Evolutionary conservation across 2,888 invertebrate genomes (phyloP), one percentile per base, ranked within the genome.

Genomic region (Caenorhabditis angaria): DNA sequence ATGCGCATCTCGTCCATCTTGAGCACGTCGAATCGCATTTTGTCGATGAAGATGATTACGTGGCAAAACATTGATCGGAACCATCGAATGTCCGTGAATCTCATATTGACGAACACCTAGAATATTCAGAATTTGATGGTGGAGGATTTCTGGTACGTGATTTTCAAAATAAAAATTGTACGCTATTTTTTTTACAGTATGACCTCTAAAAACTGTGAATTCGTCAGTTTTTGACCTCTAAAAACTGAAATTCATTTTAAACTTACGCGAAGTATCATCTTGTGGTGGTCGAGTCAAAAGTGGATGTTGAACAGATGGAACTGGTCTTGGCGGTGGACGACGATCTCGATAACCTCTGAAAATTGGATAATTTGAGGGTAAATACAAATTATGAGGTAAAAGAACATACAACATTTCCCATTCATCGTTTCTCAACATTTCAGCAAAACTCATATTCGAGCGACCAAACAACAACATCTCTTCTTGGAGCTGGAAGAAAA

Each of bases 231-330:
- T 22, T 50, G 24, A 22, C 2, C 18, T 41, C 41, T 18, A 41
- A 41, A 18, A 32, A 10, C 10, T 8, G 32, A 32, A 32, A 32
- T 8, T 8, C 32, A 8, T 41, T 18, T 18, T 12, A 41, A 32
- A 5, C 32, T 32, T 14, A 18, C 2, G 6, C 50, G 35, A 20
- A 20, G 64, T 62, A 5, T 10, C 57, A 25, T 70, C 65, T 12
- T 47, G 35, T 14, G 65, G 41, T 28, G 70, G 61, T 22, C 77
- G 55, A 18, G 62, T 56, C 55, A 78, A 57, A 18, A 80, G 66
- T 18, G 76, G 80, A 57, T 80, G 81, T 25, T 66, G 66, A 22
- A 62, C 48, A 20, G 51, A 50, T n/a, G 50, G 18, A 18, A 12
- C 5, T 32, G 32, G 32, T 32, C 12, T 5, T 32, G 53, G n/a